Base-by-base conservation (phyloP, 2,888 invertebrate species). In the Drosophila eohydei region DNA sequence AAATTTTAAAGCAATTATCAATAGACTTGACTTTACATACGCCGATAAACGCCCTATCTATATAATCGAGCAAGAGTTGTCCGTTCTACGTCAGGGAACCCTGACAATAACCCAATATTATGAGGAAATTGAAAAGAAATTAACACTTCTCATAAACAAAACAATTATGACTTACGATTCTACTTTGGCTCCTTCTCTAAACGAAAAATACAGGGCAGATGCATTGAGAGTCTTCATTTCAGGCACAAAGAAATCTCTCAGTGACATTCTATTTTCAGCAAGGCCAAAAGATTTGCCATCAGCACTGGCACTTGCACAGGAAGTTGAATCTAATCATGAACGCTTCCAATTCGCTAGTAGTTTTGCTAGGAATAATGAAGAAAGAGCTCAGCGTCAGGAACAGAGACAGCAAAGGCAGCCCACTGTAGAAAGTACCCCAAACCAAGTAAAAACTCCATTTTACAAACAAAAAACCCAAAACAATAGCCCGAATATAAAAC, bases 361-460 rank as follows among this genome's bases (percentile, higher is more conserved):
- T n/a, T 41, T 41, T 16, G 40, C 40, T 16, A 41, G 40, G 16
- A 41, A 41, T 41, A 41, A 16, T 41, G 16, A 41, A 16, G n/a
- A 41, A 3, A 41, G 8, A 41, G 40, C 40, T 41, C n/a, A 41
- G 3, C 16, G 40, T 41, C 40, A 41, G 8, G n/a, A 41, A 41
- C 40, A 41, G 40, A 41, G n/a, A 41, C 40, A 41, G 16, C 43
- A 21, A 21, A 43, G 2, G 11, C 21, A 43, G 7, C n/a, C 40
- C 40, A 40, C 40, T 40, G 7, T 40, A 40, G 40, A 40, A 40
- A 40, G 40, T 43, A 26, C 44, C 44, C 26, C 12, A 44, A 44
- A 44, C 26, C 44, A 44, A 14, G 7, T 26, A 6, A 44, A 44
- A 44, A 26, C 26, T 44, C 12, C 44, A 44, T 44, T 44, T 44